These are phyloP conservation scores for human DNA, from an alignment of 2,113 vertebrate genomes.

Conservation along the genomic window DNA sequence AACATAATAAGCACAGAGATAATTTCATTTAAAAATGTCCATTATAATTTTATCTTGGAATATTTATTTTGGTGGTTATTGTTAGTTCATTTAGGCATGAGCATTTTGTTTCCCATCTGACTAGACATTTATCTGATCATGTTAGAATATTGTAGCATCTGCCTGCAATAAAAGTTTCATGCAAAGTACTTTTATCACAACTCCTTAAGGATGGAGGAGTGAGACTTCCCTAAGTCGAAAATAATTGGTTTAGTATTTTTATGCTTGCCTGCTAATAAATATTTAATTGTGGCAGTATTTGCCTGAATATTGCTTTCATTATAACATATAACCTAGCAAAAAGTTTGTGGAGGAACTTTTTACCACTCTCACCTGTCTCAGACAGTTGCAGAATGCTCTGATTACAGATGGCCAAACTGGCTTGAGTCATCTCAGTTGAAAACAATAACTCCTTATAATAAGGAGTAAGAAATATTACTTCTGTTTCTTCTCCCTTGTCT, in stretches of 20 bases:
- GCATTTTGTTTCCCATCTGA: not conserved
- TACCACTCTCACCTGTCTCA: not conserved
- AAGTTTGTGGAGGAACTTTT: not conserved
- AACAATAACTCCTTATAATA: not conserved
- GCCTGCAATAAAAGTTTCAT: constrained; percentile 43
- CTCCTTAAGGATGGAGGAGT: constrained; percentile 25
- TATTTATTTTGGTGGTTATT: constrained; percentile 9
- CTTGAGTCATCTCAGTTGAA: not conserved
- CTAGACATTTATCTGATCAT: constrained; percentile 22
- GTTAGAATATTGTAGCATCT: constrained; percentile 33
- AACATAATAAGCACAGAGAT: not conserved
- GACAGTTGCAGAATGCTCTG: not conserved
- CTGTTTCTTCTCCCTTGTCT: not conserved
- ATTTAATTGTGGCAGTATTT: constrained; percentile 43
- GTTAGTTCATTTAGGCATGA: not conserved
- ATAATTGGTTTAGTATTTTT: constrained; percentile 34
- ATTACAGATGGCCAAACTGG: not conserved
- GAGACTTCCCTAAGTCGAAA: not conserved
- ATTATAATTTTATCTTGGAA: constrained; percentile 31
- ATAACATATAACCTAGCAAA: not conserved
- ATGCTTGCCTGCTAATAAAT: constrained; percentile 29
- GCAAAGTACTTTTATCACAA: not conserved
- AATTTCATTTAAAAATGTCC: not conserved
- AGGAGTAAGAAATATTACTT: not conserved
- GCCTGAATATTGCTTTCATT: not conserved